Percentiles rank a stretch among this genome's conserved stretches.
These are phyloP conservation scores for Galaxea fascicularis DNA, from an alignment of 92 coral and sea anemone species.

Conservation along the genomic window DNA sequence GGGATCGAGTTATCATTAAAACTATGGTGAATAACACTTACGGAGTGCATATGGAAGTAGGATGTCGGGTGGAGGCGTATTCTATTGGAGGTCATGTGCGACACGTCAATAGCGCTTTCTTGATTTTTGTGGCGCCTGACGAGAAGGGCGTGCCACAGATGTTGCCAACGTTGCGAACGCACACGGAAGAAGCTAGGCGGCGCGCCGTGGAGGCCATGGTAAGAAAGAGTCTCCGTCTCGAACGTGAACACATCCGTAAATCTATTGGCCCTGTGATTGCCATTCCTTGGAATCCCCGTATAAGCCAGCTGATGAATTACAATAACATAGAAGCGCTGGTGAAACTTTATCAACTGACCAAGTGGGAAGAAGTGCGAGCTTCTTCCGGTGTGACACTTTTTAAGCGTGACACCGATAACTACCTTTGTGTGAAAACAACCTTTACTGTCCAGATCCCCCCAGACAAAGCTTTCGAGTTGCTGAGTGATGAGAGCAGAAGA, in stretches of 20 bases:
- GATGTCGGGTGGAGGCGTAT: constrained; percentile 81
- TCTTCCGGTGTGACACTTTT: constrained; percentile 51
- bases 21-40: constrained; percentile 82
- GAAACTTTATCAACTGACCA: constrained; percentile 61
- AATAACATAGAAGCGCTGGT: constrained; percentile 75
- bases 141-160: constrained; percentile 55
- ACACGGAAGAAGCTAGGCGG: constrained; percentile 60
- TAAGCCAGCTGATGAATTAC: constrained; percentile 67
- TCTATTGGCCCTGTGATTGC: constrained; percentile 83
- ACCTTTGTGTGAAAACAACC: constrained; percentile 64
- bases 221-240: constrained; percentile 62
- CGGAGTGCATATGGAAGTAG: constrained; percentile 76
- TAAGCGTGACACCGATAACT: constrained; percentile 67
- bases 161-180: constrained; percentile 42
- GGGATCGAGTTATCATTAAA: constrained; percentile 76
- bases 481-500: constrained; percentile 56
- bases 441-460: constrained; percentile 49
- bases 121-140: constrained; percentile 73
- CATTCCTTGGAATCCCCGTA: constrained; percentile 66
- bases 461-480: constrained; percentile 45
- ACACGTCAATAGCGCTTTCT: constrained; percentile 85
- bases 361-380: constrained; percentile 67
- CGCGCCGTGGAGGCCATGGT: constrained; percentile 71
- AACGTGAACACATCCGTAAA: constrained; percentile 71
- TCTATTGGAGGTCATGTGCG: constrained; percentile 74